Conservation (phyloP, 2,888 invertebrate species). For the Tubulanus polymorphus region DNA sequence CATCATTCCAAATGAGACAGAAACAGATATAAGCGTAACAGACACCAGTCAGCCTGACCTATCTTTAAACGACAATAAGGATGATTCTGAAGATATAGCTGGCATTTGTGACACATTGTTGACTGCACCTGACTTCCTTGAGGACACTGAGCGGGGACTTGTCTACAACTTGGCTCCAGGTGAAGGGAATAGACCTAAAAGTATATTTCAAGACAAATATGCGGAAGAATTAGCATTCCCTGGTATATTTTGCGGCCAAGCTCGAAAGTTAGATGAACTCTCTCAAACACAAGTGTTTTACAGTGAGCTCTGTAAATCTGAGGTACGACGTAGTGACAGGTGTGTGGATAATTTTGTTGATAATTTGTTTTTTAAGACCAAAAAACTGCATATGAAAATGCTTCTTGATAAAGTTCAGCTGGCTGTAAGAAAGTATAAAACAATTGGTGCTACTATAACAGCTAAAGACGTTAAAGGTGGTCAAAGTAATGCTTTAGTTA, state of each 20-base stretch:
- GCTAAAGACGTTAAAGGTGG: slow-evolving; percentile 13
- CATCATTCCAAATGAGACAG: too few species aligned
- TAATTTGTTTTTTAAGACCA: slow-evolving; percentile 16
- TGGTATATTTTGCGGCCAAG: slow-evolving; percentile 12
- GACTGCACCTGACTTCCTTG: neutral
- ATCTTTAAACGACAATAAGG: too few species aligned
- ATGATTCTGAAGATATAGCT: too few species aligned
- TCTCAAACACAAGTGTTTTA: neutral
- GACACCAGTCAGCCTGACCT: too few species aligned
- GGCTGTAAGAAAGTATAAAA: slow-evolving; percentile 18
- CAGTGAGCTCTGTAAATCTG: slow-evolving; percentile 12
- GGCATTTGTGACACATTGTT: too few species aligned
- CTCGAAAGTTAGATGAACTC: neutral
- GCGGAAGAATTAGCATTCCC: slow-evolving; percentile 15
- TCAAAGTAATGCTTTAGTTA: slow-evolving; percentile 2
- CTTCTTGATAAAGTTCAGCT: slow-evolving; percentile 16
- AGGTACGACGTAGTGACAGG: slow-evolving; percentile 12
- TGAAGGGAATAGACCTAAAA: slow-evolving; percentile 19
- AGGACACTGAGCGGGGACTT: neutral
- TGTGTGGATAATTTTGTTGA: slow-evolving; percentile 8
- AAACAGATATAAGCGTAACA: too few species aligned
- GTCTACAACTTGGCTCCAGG: slow-evolving; percentile 14
- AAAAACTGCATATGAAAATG: slow-evolving; percentile 15
- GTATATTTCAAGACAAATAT: slow-evolving; percentile 15
- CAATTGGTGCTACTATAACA: slow-evolving; percentile 9